These are phyloP conservation scores for Hassar affinis DNA, from an alignment of 2,113 vertebrate genomes.

Conservation along the genomic window DNA sequence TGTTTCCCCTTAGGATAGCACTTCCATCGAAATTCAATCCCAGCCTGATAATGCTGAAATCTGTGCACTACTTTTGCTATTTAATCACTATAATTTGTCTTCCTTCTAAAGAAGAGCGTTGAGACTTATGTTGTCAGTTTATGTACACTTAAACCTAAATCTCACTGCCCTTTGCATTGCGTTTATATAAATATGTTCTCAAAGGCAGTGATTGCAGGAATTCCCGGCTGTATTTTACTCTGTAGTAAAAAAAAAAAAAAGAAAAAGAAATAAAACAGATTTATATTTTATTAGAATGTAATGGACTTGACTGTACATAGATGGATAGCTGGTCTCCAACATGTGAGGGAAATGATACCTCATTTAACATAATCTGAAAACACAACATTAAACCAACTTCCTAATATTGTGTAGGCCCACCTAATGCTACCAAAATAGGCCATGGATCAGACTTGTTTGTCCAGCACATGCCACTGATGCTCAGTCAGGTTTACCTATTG, in stretches of 20 bases:
- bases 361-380: background rate
- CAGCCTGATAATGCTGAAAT: conserved; percentile 50
- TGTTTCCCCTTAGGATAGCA: conserved; percentile 59
- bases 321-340: background rate
- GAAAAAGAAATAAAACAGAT: background rate
- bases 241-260: background rate
- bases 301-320: background rate
- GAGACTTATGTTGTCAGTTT: conserved; percentile 62
- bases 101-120: conserved; percentile 30
- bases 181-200: background rate
- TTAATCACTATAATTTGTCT: conserved; percentile 16
- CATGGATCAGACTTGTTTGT: no score
- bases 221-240: background rate
- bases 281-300: background rate
- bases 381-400: no score
- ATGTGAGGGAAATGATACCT: background rate
- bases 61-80: conserved; percentile 36
- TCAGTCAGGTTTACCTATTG: no score
- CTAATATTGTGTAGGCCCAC: no score
- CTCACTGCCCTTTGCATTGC: conserved; percentile 50
- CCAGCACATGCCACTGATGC: no score
- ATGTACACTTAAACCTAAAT: conserved; percentile 47
- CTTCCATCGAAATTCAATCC: conserved; percentile 67
- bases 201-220: background rate
- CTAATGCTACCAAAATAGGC: no score